These are phyloP conservation scores for Drosophila kepulauana DNA, from an alignment of 1,140 invertebrate species.

Conservation along the genomic window DNA sequence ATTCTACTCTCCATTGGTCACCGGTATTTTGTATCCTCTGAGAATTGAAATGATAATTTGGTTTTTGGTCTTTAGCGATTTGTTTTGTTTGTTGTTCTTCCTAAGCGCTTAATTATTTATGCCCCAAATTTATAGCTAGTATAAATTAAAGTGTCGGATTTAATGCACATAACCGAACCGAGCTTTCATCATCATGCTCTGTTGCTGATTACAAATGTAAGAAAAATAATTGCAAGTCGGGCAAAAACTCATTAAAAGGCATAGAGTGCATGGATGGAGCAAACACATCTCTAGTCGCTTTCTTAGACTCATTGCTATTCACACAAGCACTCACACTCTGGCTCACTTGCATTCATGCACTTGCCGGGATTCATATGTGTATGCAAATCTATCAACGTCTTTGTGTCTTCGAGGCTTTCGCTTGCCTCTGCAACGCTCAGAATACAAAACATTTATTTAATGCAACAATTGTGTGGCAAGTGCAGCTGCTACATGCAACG, in stretches of 20 bases:
- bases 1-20: neutral
- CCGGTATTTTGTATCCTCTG: neutral
- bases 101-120: neutral
- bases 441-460: constrained; percentile 74
- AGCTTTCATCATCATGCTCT: constrained; percentile 6
- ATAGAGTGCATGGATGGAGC: constrained; percentile 18
- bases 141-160: too few species aligned
- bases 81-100: too few species aligned
- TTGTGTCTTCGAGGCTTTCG: constrained; percentile 56
- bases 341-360: constrained; percentile 18
- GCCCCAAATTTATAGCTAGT: too few species aligned
- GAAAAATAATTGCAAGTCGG: constrained; percentile 62
- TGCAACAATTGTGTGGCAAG: constrained; percentile 78
- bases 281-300: constrained; percentile 33
- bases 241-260: constrained; percentile 77
- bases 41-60: constrained; percentile 20
- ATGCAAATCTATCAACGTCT: constrained; percentile 78
- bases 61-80: neutral
- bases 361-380: constrained; percentile 22
- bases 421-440: constrained; percentile 3
- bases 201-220: constrained; percentile 28
- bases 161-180: too few species aligned
- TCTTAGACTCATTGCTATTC: constrained; percentile 30
- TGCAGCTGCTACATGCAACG: constrained; percentile 51
- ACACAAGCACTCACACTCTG: constrained; percentile 27